Evolutionary conservation across 2,113 vertebrate genomes (phyloP), one percentile per base, ranked within the genome.

Genomic region (Phasianus colchicus): DNA sequence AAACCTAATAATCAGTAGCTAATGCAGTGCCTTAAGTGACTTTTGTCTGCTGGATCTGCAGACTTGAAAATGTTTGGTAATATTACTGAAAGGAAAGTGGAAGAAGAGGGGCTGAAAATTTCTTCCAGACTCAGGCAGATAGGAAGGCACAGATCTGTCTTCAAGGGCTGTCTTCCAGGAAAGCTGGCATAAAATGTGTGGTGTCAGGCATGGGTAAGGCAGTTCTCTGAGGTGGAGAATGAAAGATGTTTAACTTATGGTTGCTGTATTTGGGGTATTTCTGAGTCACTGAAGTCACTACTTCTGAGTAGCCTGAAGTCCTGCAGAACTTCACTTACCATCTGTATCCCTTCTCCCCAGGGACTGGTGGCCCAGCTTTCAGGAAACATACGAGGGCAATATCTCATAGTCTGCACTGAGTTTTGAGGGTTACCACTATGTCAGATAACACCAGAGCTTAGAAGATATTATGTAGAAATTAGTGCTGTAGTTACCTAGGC

Each of bases 21-120:
- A 65, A 79, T 60, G 36, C 30, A 47, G 88, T 82, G 40, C 24
- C 21, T 77, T 11, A 60, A 48, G 18, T 54, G 38, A 43, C 55
- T 81, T 83, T 86, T 32, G 25, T 79, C 60, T 92, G 48, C 29
- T 85, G 80, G 32, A 89, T 80, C 52, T 24, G 30, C 47, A 93
- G 75, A 22, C 38, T 66, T 81, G 20, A 63, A 77, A 88, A 65
- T 66, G 50, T 45, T 77, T 79, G 21, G 50, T 34, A 63, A 27
- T 21, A 43, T 38, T 91, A 55, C 75, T 74, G 30, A 76, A 87
- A 76, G n/a, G 3, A 30, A 93, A 66, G 42, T 0, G 0, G 45
- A 87, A 18, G 43, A 75, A 80, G 61, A 74, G 7, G n/a, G 19
- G 4, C 9, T 65, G 24, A 7, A 22, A 30, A 69, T 86, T 61